A percentile compares a stretch with the other conserved stretches of the same genome.
These are phyloP conservation scores for Cassiopea andromeda DNA, from an alignment of 30 jellyfish, hydroid and myxozoan species.

Conservation along the genomic window DNA sequence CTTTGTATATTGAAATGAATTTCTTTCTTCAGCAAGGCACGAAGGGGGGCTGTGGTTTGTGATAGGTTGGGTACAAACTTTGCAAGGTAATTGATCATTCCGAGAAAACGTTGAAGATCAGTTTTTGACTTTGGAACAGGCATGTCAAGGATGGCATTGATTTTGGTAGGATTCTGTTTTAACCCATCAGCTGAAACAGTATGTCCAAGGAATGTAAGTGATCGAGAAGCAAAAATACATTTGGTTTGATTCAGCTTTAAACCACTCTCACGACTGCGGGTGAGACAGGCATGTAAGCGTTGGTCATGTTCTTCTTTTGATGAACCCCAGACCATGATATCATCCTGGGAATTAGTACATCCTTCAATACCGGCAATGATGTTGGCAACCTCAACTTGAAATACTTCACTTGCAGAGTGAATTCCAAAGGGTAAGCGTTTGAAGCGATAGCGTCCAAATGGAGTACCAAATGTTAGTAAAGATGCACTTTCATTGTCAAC, in stretches of 20 bases:
- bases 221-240: conserved; percentile 17
- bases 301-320: conserved; percentile 24
- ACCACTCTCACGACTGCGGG: background rate
- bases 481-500: conserved; percentile 25
- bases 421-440: conserved; percentile 38
- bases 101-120: conserved; percentile 26
- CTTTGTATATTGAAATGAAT: conserved; percentile 53
- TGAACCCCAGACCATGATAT: conserved; percentile 24
- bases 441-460: conserved; percentile 42
- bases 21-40: conserved; percentile 4
- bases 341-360: conserved; percentile 16
- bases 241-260: conserved; percentile 33
- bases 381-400: conserved; percentile 21
- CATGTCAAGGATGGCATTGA: conserved; percentile 24
- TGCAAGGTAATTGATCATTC: conserved; percentile 33
- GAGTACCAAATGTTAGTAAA: conserved; percentile 33
- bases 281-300: background rate
- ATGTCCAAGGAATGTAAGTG: conserved; percentile 57
- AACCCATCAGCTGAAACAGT: conserved; percentile 44
- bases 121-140: background rate
- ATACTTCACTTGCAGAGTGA: conserved; percentile 31
- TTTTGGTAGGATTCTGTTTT: conserved; percentile 54
- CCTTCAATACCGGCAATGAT: conserved; percentile 9
- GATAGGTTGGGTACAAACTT: conserved; percentile 17
- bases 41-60: conserved; percentile 20